Conservation (phyloP, 2,113 vertebrate species). For the Nanorana parkeri region DNA sequence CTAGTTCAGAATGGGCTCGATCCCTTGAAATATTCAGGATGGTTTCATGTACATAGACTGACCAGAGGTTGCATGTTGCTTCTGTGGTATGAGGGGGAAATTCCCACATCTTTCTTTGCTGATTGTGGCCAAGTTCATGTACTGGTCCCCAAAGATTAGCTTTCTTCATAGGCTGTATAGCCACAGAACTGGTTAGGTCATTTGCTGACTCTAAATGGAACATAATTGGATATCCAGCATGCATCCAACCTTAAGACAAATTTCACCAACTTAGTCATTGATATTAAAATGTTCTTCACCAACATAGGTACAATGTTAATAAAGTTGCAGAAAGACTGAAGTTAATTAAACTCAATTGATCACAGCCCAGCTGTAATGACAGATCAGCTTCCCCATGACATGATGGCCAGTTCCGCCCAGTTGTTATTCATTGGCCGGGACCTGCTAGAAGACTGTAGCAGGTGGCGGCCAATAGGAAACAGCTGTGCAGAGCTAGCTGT, state of each 20-base stretch:
- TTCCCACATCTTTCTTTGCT: constrained; percentile 77
- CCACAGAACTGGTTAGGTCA: constrained; percentile 50
- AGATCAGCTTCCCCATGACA: too few species aligned
- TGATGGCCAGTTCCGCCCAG: too few species aligned
- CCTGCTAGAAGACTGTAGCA: too few species aligned
- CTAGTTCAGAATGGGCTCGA: constrained; percentile 62
- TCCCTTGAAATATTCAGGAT: constrained; percentile 66
- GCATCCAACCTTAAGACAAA: constrained; percentile 80
- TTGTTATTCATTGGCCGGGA: too few species aligned
- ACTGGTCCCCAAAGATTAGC: constrained; percentile 66
- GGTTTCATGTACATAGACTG: constrained; percentile 74
- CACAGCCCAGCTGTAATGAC: too few species aligned
- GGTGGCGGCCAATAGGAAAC: too few species aligned
- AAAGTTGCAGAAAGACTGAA: too few species aligned
- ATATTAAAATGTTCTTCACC: neutral
- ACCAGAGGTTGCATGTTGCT: constrained; percentile 84
- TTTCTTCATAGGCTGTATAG: neutral
- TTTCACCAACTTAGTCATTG: neutral
- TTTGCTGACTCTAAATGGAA: constrained; percentile 35
- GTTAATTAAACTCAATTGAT: too few species aligned
- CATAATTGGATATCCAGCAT: constrained; percentile 79
- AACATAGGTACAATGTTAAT: too few species aligned
- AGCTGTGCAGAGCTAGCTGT: too few species aligned
- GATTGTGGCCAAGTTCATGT: constrained; percentile 81
- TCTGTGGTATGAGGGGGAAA: constrained; percentile 77